These are phyloP conservation scores for Caenorhabditis wallacei DNA, from an alignment of 2,888 invertebrate species.

Conservation along the genomic window DNA sequence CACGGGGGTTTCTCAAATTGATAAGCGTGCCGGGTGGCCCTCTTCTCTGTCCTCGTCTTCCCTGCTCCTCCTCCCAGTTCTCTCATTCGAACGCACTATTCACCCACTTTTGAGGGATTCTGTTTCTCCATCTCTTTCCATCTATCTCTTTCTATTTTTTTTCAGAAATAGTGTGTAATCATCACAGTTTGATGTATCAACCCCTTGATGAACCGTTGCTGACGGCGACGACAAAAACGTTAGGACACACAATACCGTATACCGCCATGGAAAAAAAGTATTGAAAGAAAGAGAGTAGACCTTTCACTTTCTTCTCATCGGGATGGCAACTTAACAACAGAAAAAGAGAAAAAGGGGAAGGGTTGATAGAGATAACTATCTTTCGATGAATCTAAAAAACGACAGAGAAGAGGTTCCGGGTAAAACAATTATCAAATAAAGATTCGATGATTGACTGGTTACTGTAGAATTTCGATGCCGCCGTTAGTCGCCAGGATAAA, in stretches of 20 bases:
- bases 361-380: constrained; percentile 33
- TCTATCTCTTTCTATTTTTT: constrained; percentile 21
- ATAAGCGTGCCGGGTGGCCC: constrained; percentile 60
- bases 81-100: constrained; percentile 11
- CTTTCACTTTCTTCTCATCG: constrained; percentile 47
- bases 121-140: constrained; percentile 15
- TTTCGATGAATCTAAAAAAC: background rate
- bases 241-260: constrained; percentile 40
- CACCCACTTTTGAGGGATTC: constrained; percentile 1
- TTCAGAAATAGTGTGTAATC: constrained; percentile 50
- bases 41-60: constrained; percentile 9
- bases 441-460: constrained; percentile 45
- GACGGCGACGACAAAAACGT: constrained; percentile 30
- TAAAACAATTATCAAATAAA: constrained; percentile 35
- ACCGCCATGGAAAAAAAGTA: constrained; percentile 42
- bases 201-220: constrained; percentile 15
- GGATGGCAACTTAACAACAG: constrained; percentile 13
- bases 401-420: constrained; percentile 37
- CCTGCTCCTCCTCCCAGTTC: constrained; percentile 16
- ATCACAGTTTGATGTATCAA: constrained; percentile 56
- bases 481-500: constrained; percentile 30
- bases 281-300: background rate
- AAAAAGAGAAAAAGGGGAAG: background rate
- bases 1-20: constrained; percentile 41
- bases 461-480: constrained; percentile 27